Evolutionary conservation across 2,113 vertebrate species (phyloP).

Genomic region (Apus apus): DNA sequence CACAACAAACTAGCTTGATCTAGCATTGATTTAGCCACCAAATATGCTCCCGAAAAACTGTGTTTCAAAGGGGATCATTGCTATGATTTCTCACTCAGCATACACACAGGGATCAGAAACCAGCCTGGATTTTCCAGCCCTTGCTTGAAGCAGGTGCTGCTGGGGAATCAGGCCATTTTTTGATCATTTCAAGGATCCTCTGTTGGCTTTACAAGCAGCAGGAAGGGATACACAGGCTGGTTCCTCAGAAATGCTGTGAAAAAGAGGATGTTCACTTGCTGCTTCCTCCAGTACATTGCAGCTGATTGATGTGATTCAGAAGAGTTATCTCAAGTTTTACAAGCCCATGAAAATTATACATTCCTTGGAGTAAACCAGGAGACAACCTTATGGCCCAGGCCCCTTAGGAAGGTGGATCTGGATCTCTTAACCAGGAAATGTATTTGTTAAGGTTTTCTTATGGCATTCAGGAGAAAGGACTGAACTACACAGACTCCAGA

Average conservation of each 20-base stretch:
- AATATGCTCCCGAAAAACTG: neutral
- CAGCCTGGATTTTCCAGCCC: neutral
- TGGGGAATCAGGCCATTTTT: neutral
- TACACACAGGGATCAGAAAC: neutral
- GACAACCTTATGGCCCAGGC: neutral
- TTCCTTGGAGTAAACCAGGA: neutral
- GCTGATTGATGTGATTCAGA: accelerated
- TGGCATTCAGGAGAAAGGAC: neutral
- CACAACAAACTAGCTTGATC: neutral
- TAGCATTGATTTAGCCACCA: neutral
- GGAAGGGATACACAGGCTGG: neutral
- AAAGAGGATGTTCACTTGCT: neutral
- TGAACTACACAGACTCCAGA: too few relatives aligned
- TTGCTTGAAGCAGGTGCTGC: neutral
- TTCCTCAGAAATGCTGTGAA: neutral
- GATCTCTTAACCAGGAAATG: neutral
- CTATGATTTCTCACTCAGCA: neutral
- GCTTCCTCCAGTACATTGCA: neutral
- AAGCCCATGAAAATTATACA: neutral
- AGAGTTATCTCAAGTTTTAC: neutral
- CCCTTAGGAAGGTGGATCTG: accelerated
- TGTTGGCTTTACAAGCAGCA: neutral
- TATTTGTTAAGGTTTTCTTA: neutral
- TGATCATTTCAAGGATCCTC: neutral
- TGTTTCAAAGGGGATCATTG: neutral